These are phyloP conservation scores for Excalfactoria chinensis DNA, from an alignment of 2,113 vertebrate species.

Conservation along the genomic window DNA sequence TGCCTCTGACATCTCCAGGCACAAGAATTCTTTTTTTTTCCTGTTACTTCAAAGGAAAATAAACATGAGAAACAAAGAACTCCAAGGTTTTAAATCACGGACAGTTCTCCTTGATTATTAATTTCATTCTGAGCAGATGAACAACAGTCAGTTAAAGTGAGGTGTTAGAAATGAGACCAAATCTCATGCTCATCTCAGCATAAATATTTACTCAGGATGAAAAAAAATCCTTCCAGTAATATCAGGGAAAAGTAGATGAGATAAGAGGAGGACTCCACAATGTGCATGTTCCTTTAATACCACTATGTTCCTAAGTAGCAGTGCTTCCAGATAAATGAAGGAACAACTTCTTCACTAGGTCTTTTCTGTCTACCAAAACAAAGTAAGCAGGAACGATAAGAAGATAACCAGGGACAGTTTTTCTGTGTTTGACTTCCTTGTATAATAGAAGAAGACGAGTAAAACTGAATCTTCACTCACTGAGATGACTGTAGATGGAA, in stretches of 20 bases:
- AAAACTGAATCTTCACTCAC: not conserved
- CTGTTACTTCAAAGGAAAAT: not conserved
- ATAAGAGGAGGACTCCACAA: not conserved
- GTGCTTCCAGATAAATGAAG: not conserved
- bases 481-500: not conserved
- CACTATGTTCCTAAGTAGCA: not conserved
- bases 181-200: not conserved
- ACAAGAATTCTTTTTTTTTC: not conserved
- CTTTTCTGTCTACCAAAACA: not conserved
- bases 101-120: not conserved
- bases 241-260: not conserved
- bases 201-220: not conserved
- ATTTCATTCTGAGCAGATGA: not conserved
- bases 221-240: not conserved
- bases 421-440: not conserved
- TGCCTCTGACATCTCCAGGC: not conserved
- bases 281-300: not conserved
- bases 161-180: not conserved
- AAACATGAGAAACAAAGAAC: not conserved
- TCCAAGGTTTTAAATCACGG: not conserved
- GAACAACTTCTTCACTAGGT: not conserved
- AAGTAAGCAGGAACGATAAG: not conserved
- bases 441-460: not conserved
- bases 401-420: not conserved
- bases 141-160: fast-evolving